Evolutionary conservation across 2,888 invertebrate genomes (phyloP), one percentile per base, ranked within the genome.

Genomic region (Philopedon plagiatum): DNA sequence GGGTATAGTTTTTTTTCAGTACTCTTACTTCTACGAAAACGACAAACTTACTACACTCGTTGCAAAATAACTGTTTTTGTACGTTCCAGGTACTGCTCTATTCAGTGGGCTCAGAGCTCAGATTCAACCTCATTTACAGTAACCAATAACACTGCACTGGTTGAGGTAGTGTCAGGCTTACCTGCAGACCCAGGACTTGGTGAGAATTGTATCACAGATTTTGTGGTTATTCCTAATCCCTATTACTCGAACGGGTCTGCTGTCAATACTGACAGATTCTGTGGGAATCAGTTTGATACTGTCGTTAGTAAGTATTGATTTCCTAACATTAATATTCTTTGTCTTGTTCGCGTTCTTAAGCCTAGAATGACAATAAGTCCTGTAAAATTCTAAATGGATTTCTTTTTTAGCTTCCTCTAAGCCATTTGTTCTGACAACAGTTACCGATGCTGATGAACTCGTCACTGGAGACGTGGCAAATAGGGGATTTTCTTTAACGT

Each of bases 371-470:
- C n/a, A n/a, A n/a, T n/a, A n/a, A n/a, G n/a, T n/a, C n/a, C n/a
- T n/a, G n/a, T n/a, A n/a, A n/a, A n/a, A n/a, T n/a, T 15, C 13
- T 8, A 60, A 65, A 60, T 44, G 11, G n/a, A n/a, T 71, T 61
- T 73, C 39, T 76, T 79, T 86, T 87, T 70, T 85, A 92, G 92
- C 88, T 63, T 87, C 85, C 26, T 86, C 90, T 0, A 91, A 90
- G 76, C 94, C 94, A 0, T 94, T 94, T 84, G 91, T 93, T 0
- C 81, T 95, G 63, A 93, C 91, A 73, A 91, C 92, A 2, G 90
- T 92, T 1, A 93, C 93, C 0, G 87, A 92, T 81, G 88, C 77
- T 0, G 87, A 89, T 77, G 92, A 92, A 82, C 85, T 86, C 0
- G 34, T 21, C 1, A 34, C 46, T 29, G 21, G 21, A 18, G 94